These are phyloP conservation scores for Harpagifer antarcticus DNA, from an alignment of 2,797 vertebrate genomes.

Conservation along the genomic window DNA sequence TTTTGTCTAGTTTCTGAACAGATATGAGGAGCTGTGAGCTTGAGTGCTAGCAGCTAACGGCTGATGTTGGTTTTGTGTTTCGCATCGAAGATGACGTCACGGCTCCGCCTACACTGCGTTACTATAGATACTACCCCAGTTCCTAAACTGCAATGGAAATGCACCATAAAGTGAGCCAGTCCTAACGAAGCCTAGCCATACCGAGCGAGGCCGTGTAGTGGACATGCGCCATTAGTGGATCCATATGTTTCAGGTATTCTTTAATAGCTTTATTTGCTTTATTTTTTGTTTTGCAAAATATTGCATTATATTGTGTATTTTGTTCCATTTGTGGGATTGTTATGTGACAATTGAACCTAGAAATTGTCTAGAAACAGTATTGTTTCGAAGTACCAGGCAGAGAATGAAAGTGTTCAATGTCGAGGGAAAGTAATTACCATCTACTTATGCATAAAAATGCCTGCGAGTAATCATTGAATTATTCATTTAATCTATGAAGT, in stretches of 20 bases:
- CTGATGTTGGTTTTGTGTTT: too few species aligned
- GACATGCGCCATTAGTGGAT: too few species aligned
- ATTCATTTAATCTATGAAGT: conserved; percentile 79
- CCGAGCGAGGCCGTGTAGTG: too few species aligned
- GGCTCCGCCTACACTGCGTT: too few species aligned
- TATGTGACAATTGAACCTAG: neutral
- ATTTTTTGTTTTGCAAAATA: neutral
- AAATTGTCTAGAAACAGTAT: conserved; percentile 28
- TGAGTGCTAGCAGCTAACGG: too few species aligned
- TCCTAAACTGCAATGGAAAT: too few species aligned
- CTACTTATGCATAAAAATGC: conserved; percentile 72
- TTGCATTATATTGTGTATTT: neutral
- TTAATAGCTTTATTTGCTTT: neutral
- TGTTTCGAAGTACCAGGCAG: conserved; percentile 35
- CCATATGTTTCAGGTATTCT: neutral
- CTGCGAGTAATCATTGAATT: conserved; percentile 74
- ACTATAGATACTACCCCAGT: too few species aligned
- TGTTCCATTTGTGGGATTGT: neutral
- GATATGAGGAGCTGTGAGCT: too few species aligned
- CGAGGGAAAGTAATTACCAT: conserved; percentile 70
- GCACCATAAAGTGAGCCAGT: too few species aligned
- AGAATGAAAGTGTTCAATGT: conserved; percentile 43
- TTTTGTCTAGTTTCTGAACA: too few species aligned
- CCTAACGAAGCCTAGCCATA: too few species aligned
- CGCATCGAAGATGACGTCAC: too few species aligned